Base-by-base conservation (phyloP, 2,888 invertebrate species). In the Drepana falcataria region DNA sequence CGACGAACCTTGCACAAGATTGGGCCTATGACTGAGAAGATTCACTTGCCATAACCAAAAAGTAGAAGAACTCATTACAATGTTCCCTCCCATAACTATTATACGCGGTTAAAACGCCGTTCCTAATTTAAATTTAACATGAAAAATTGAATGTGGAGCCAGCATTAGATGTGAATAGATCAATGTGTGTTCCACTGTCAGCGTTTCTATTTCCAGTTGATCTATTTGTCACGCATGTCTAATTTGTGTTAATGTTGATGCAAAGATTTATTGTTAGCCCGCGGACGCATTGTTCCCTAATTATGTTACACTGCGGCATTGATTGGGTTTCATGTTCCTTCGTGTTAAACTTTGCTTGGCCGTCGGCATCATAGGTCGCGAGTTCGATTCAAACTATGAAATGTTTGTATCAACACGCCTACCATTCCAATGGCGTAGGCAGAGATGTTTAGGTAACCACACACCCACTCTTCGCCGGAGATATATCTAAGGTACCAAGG, bases 181-280 rank as follows among this genome's bases (percentile, higher is more conserved):
- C 81, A 83, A 86, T 84, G 85, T 75, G 77, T 83, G 85, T 83
- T 81, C 78, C 68, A 81, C 84, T 87, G 89, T 87, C 87, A 86
- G 77, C 83, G 71, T 73, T 75, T 76, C 87, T 89, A 88, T 90
- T 89, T 83, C 75, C 59, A 78, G 69, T 75, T 64, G 71, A 65
- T 77, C 87, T 82, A 87, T 88, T 89, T 89, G 89, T 89, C 89
- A 89, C 81, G 76, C 71, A 61, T 77, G 87, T 86, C 89, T 83
- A 83, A 88, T 90, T 90, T 87, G 86, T 88, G 85, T 81, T 81
- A 79, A 78, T 76, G 80, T 79, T 78, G 79, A 81, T 82, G 76
- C 73, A 70, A 81, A 83, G 85, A 87, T 86, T 87, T 82, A 89
- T 86, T 75, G 73, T 79, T 69, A 66, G 64, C 48, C 40, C 49